Percentiles rank a stretch among this genome's conserved stretches.
phyloP scores from a whole-genome alignment of 2,888 invertebrate species.

The Erebia aethiops region DNA sequence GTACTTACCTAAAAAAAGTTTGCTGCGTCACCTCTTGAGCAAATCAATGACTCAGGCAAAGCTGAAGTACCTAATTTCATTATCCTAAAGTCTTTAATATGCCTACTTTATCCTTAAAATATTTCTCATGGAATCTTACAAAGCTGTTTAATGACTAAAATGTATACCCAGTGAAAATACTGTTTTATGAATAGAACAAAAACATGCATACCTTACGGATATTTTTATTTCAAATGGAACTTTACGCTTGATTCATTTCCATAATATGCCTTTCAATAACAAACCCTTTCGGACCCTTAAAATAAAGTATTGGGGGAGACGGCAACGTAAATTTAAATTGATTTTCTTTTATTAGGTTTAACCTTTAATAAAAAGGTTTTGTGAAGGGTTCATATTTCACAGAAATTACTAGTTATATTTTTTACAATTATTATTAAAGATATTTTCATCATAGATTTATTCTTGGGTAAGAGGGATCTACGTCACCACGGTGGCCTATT shows the following conservation, averaged over 20 bases:
- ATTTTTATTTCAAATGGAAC: constrained; percentile 54
- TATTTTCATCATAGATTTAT: too few relatives aligned
- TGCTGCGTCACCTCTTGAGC: background rate
- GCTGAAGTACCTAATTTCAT: background rate
- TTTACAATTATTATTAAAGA: too few relatives aligned
- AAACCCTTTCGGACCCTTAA: constrained; percentile 55
- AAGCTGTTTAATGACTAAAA: background rate
- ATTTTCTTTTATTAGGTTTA: constrained; percentile 12
- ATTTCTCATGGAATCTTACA: background rate
- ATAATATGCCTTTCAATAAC: constrained; percentile 65
- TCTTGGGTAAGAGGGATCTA: too few relatives aligned
- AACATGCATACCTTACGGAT: constrained; percentile 49
- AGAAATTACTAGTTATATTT: too few relatives aligned
- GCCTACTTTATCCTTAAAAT: background rate
- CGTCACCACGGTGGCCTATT: too few relatives aligned
- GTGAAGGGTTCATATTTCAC: background rate
- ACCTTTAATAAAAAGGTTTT: constrained; percentile 14
- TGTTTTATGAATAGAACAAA: constrained; percentile 22
- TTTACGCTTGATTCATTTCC: constrained; percentile 58
- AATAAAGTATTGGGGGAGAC: constrained; percentile 61
- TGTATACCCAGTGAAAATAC: constrained; percentile 17
- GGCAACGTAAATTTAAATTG: constrained; percentile 46
- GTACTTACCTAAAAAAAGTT: too few relatives aligned
- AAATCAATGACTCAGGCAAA: background rate
- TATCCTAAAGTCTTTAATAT: background rate